Base-by-base conservation (phyloP, 1,140 invertebrate species). In the Adelges cooleyi region DNA sequence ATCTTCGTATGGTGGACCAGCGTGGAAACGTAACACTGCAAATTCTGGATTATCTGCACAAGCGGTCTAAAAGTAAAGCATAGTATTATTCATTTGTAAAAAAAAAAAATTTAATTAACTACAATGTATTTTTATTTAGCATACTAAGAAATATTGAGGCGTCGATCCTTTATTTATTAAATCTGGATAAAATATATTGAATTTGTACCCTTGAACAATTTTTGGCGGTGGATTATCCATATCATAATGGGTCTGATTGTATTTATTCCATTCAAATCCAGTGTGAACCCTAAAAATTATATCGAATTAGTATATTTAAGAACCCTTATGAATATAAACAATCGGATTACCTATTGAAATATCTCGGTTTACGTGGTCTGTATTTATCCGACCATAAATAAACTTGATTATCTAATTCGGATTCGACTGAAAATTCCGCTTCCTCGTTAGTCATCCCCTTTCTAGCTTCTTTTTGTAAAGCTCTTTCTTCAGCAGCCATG, bases 191-290 rank as follows among this genome's bases (percentile, higher is more conserved):
- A 99, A 99, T 68, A 99, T 99, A 78, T 99, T 99, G 77, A 99
- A 99, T 75, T 99, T 99, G 78, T 99, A 99, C 25, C 97, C 97
- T 77, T 99, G 96, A 0, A 99, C 97, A 73, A 99, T 98, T 79
- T 99, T 99, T 1, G 97, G 97, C 17, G 97, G 97, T 40, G 97
- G 96, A 81, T 99, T 99, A 76, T 99, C 97, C 86, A 98, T 95
- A 74, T 99, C 96, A 75, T 99, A 99, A 79, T 99, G 96, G 17
- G 95, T 99, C 77, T 99, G 96, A 79, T 99, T 99, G 75, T 99
- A 99, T 75, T 99, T 99, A 77, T 99, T 99, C 97, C 97, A 99
- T 74, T 99, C 96, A 77, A 99, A 99, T 5, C 97, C 93, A 42
- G 87, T 90, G 75, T 93, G 89, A 1, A 92, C 89, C 65, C 76